Base-by-base conservation (phyloP, 2,888 invertebrate species). In the Calephelis perditalis region DNA sequence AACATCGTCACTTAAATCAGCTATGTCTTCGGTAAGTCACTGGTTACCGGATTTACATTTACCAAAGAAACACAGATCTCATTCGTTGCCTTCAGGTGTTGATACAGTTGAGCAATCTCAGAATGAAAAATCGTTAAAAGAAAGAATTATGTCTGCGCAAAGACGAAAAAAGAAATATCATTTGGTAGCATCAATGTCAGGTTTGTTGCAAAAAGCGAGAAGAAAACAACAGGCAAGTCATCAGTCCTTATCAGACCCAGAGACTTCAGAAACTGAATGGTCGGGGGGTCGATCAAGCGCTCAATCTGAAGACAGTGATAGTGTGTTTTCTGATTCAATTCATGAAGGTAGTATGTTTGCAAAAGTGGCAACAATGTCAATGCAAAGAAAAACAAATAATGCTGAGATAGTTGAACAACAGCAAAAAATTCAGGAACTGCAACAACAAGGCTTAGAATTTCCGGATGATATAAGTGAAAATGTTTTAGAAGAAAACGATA, bases 171-270 rank as follows among this genome's bases (percentile, higher is more conserved):
- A 96, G 79, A 96, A 96, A 75, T 95, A 95, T 69, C 94, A 94
- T 6, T 89, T 97, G 59, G 96, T 96, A 0, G 94, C 96, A 0
- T 96, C 96, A 0, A 94, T 97, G 84, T 96, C 96, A 1, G 96
- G 96, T 35, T 93, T 97, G 65, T 86, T 97, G 70, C 96, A 96
- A 79, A 97, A 96, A 86, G 96, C 96, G 0, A 95, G 96, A 77
- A 82, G 94, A 71, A 94, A 93, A 81, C 92, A 92, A 43, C 91
- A 91, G 73, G 84, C 90, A 43, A 89, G 91, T 68, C 89, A 92
- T 67, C 94, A 94, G 71, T 95, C 95, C 0, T 75, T 95, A 58
- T 95, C 95, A 10, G 95, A 95, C 75, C 94, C 95, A 5, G 95
- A 95, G 80, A 94, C 94, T 56, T 95, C 95, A 0, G 95, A 95